These are phyloP conservation scores for Pemphredon lugubris DNA, from an alignment of 2,888 invertebrate genomes.

Conservation along the genomic window DNA sequence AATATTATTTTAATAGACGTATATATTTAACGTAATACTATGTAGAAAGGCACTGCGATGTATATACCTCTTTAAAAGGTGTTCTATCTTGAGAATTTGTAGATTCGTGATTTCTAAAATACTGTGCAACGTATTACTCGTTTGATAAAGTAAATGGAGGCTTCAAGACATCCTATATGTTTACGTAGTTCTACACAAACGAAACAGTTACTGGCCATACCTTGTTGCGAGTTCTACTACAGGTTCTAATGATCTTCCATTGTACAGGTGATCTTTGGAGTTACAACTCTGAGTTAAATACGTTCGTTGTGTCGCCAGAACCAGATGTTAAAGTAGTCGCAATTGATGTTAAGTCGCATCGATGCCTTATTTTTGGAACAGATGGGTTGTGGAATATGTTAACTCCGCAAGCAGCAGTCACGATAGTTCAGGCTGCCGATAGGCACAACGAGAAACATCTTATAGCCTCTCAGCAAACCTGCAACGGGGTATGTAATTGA, in stretches of 20 bases:
- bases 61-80: too few species aligned
- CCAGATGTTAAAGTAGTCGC: slow-evolving; percentile 95
- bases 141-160: too few species aligned
- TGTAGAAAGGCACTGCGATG: too few species aligned
- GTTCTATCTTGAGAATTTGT: too few species aligned
- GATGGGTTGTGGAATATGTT: slow-evolving; percentile 99
- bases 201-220: too few species aligned
- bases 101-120: too few species aligned
- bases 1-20: too few species aligned
- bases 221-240: too few species aligned
- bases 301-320: slow-evolving; percentile 98
- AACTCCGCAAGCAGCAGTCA: slow-evolving; percentile 90
- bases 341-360: slow-evolving; percentile 85
- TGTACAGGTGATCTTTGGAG: slow-evolving; percentile 95
- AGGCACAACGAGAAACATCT: slow-evolving; percentile 87
- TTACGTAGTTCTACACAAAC: too few species aligned
- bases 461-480: slow-evolving; percentile 79
- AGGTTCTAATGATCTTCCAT: background rate
- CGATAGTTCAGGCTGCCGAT: slow-evolving; percentile 91
- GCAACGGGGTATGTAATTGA: slow-evolving; percentile 72
- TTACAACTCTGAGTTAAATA: slow-evolving; percentile 93
- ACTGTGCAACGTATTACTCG: too few species aligned
- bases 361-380: slow-evolving; percentile 96
- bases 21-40: too few species aligned
- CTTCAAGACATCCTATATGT: too few species aligned